A percentile compares a stretch with the other conserved stretches of the same genome.
Conservation (phyloP, 2,113 vertebrate species). For the Aegithalos caudatus region DNA sequence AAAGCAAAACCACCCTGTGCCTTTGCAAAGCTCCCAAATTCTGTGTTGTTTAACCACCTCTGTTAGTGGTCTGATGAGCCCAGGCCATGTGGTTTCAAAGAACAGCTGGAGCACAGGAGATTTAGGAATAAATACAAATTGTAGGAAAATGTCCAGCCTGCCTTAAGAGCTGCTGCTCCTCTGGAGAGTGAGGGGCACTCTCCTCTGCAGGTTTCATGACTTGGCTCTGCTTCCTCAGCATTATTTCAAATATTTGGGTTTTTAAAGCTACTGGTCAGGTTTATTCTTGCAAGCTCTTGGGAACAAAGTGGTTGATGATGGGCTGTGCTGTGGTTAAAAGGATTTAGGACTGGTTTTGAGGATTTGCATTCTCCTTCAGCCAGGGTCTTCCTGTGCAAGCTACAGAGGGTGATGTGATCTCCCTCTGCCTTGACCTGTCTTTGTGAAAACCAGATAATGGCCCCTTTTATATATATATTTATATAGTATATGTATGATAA, state of each 20-base stretch:
- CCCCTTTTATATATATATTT: not conserved
- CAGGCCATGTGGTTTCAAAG: not conserved
- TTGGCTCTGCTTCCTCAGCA: not conserved
- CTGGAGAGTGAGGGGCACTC: rapidly evolving
- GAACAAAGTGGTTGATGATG: not conserved
- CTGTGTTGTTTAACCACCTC: not conserved
- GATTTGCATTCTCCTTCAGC: not conserved
- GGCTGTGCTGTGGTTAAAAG: not conserved
- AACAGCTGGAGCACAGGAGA: not conserved
- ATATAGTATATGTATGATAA: not conserved
- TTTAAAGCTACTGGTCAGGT: not conserved
- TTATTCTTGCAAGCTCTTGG: not conserved
- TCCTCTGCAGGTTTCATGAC: not conserved
- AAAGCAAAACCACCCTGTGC: rapidly evolving
- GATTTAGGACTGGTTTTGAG: not conserved
- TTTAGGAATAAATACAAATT: not conserved
- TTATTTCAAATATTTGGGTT: not conserved
- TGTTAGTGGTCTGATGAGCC: not conserved
- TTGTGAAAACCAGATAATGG: not conserved
- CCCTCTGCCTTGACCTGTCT: not conserved
- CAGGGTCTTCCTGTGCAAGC: not conserved
- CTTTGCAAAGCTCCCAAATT: not conserved
- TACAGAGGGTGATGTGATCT: not conserved
- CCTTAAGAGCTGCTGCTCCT: not conserved
- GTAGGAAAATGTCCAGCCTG: not conserved